Evolutionary conservation across 2,113 vertebrate genomes (phyloP), one percentile per base, ranked within the genome.

Genomic region (Platysteira castanea): DNA sequence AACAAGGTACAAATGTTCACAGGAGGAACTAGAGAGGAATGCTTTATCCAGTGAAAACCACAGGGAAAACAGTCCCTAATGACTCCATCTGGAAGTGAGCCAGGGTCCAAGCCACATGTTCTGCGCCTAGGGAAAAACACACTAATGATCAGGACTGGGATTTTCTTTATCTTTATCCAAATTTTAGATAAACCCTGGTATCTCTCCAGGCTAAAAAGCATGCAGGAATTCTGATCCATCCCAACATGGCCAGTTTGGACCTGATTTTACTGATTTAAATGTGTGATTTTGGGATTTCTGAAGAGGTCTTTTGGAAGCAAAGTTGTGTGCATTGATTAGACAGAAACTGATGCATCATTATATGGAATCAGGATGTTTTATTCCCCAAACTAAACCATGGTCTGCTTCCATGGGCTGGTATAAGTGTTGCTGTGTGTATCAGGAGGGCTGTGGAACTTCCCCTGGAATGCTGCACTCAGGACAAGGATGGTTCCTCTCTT

Each of bases 101-200:
- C 89, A 95, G 33, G 19, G 81, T 64, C 33, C 27, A 77, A 95
- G 23, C 84, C 70, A 15, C 85, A 75, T 95, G 47, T 84, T 95
- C 50, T 94, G 54, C 57, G 90, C 13, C 15, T 76, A 49, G 46
- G 41, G 70, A 11, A 84, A 78, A 85, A 49, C 52, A 84, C 4
- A 2, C 1, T 46, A 68, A 71, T 46, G 28, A 76, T 57, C n/a
- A 78, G 56, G 63, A 15, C 27, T 57, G 56, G 46, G 42, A 10
- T 15, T 41, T 75, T 52, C 13, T 76, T 61, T 60, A 61, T 74
- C 63, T 30, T 17, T 44, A 73, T 78, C 31, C 16, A 73, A 69
- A 59, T 69, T 28, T 42, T 69, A 79, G n/a, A 18, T 76, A 69
- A 93, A 68, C 39, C 15, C 22, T 73, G 9, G 6, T 60, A 46